These are phyloP conservation scores for Glyptemys insculpta DNA, from an alignment of 2,797 vertebrate species.

Conservation along the genomic window DNA sequence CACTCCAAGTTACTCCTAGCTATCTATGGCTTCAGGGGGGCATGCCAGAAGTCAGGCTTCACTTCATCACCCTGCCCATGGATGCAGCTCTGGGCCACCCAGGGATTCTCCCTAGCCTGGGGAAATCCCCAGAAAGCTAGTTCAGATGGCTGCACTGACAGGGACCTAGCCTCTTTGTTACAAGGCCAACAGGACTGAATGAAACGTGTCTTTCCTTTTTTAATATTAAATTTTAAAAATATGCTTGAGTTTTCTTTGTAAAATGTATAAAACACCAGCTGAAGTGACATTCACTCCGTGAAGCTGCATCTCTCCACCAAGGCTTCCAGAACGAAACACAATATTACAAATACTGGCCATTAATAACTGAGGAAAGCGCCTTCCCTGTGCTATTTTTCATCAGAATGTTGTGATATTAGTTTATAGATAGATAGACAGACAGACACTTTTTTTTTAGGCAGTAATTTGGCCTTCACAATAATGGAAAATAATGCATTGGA, in stretches of 20 bases:
- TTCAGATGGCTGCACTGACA: background rate
- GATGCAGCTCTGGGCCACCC: background rate
- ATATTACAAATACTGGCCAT: constrained; percentile 32
- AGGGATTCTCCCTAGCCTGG: background rate
- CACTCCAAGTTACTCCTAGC: background rate
- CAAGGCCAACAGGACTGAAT: background rate
- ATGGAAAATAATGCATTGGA: constrained; percentile 23
- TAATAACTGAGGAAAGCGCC: constrained; percentile 61
- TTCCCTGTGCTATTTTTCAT: constrained; percentile 54
- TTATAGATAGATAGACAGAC: background rate
- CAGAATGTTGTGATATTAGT: constrained; percentile 52
- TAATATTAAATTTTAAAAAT: background rate
- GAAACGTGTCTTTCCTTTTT: background rate
- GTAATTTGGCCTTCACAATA: constrained; percentile 64
- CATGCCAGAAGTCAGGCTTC: background rate
- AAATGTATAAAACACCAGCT: background rate
- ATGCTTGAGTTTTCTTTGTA: background rate
- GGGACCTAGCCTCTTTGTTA: background rate
- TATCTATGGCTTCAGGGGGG: background rate
- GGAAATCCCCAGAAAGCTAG: background rate
- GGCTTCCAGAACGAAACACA: constrained; percentile 29
- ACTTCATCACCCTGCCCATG: background rate
- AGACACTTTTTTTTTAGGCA: constrained; percentile 40
- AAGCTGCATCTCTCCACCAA: constrained; percentile 46
- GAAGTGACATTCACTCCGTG: constrained; percentile 1